Conservation (phyloP, 2,797 vertebrate genomes). For the Tragelaphus eurycerus region DNA sequence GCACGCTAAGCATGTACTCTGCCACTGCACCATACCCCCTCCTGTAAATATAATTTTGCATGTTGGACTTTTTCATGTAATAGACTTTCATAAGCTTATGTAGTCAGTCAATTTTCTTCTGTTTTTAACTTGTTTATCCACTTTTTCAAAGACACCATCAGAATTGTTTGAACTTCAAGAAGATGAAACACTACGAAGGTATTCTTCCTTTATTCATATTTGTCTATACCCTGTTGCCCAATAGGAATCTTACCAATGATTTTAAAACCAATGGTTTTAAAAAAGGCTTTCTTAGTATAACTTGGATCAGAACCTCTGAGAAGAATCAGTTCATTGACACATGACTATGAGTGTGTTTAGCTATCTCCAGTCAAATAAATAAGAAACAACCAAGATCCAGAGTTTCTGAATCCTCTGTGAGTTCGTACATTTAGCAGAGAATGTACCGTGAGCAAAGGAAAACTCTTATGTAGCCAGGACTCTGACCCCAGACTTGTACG, state of each 20-base stretch:
- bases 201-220: neutral
- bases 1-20: neutral
- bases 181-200: conserved; percentile 93
- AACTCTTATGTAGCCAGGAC: neutral
- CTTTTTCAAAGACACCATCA: conserved; percentile 76
- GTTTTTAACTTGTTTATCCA: conserved; percentile 8
- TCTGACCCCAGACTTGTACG: neutral
- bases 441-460: neutral
- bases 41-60: neutral
- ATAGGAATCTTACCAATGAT: neutral
- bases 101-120: neutral
- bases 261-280: neutral
- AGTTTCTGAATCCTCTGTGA: neutral
- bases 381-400: neutral
- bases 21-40: neutral
- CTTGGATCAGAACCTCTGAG: neutral
- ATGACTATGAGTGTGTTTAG: neutral
- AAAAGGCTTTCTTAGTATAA: neutral
- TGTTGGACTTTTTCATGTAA: neutral
- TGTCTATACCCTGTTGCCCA: neutral
- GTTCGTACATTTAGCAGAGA: neutral
- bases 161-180: conserved; percentile 87
- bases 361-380: neutral
- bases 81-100: neutral
- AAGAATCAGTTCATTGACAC: neutral